Percentiles rank a stretch among this genome's conserved stretches.
Conservation (phyloP, 2,888 invertebrate species). For the Platypus cylindrus region DNA sequence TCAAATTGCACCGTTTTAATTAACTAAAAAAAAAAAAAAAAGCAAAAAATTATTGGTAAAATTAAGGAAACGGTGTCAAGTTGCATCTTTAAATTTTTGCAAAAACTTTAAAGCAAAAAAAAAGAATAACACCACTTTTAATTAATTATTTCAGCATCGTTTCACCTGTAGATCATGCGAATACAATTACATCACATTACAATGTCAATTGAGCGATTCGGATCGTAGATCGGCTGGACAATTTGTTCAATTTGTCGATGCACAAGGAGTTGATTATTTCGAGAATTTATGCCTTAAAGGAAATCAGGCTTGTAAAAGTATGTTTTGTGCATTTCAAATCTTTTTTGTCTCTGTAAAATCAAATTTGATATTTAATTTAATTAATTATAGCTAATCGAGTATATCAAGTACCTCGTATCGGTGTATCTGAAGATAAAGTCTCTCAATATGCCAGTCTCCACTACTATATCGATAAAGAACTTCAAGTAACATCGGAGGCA, state of each 20-base stretch:
- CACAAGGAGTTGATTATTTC: slow-evolving; percentile 72
- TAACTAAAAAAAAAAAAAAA: no score
- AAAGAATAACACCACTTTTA: no score
- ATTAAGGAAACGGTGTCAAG: no score
- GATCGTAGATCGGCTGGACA: slow-evolving; percentile 80
- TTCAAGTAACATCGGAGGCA: slow-evolving; percentile 78
- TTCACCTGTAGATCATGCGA: slow-evolving; percentile 86
- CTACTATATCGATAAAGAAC: slow-evolving; percentile 86
- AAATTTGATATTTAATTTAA: background rate
- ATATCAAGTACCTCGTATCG: slow-evolving; percentile 72
- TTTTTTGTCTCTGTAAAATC: background rate
- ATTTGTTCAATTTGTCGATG: slow-evolving; percentile 81
- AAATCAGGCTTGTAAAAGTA: slow-evolving; percentile 74
- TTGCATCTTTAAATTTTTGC: no score
- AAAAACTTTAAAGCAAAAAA: no score
- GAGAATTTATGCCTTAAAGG: slow-evolving; percentile 80
- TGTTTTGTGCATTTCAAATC: slow-evolving; percentile 2
- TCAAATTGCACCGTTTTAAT: no score
- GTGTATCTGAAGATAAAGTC: slow-evolving; percentile 83
- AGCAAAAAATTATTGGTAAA: no score
- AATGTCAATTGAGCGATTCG: slow-evolving; percentile 82
- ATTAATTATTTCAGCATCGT: slow-evolving; percentile 68
- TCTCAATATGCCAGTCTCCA: slow-evolving; percentile 84
- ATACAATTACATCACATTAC: slow-evolving; percentile 85
- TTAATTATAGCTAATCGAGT: slow-evolving; percentile 41